These are phyloP conservation scores for Teleogryllus occipitalis DNA, from an alignment of 1,140 invertebrate genomes.

Conservation along the genomic window DNA sequence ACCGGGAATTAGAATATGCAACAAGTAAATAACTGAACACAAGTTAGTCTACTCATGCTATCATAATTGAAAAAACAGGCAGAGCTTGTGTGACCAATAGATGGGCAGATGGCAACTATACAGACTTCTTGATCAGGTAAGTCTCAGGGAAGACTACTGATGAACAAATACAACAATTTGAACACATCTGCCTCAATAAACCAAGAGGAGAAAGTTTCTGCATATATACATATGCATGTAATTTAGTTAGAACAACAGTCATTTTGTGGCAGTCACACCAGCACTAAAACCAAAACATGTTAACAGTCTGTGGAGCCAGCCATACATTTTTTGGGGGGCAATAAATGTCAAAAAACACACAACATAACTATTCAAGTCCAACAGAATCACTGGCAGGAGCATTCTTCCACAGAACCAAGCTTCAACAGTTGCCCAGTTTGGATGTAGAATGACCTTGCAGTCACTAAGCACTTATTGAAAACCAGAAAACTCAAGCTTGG, in stretches of 20 bases:
- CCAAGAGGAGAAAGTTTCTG: too few relatives aligned
- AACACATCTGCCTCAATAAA: too few relatives aligned
- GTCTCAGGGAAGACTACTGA: too few relatives aligned
- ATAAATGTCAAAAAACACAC: not conserved
- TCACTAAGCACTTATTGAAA: not conserved
- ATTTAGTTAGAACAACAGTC: too few relatives aligned
- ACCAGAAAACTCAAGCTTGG: not conserved
- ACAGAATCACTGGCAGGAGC: not conserved
- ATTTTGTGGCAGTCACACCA: not conserved
- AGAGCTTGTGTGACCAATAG: not conserved
- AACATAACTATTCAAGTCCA: not conserved
- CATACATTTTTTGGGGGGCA: not conserved
- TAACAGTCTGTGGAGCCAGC: not conserved
- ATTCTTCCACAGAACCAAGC: not conserved
- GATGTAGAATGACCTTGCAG: not conserved
- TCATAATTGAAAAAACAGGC: too few relatives aligned
- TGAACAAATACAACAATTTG: too few relatives aligned
- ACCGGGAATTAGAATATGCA: not conserved
- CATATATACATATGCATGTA: too few relatives aligned
- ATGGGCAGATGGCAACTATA: not conserved
- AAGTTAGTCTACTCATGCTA: not conserved
- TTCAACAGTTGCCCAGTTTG: not conserved
- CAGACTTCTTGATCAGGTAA: not conserved
- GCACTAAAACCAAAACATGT: not conserved
- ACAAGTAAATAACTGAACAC: not conserved